Evolutionary conservation across 2,888 invertebrate species (phyloP).

Genomic region (Punctoribates punctum): DNA sequence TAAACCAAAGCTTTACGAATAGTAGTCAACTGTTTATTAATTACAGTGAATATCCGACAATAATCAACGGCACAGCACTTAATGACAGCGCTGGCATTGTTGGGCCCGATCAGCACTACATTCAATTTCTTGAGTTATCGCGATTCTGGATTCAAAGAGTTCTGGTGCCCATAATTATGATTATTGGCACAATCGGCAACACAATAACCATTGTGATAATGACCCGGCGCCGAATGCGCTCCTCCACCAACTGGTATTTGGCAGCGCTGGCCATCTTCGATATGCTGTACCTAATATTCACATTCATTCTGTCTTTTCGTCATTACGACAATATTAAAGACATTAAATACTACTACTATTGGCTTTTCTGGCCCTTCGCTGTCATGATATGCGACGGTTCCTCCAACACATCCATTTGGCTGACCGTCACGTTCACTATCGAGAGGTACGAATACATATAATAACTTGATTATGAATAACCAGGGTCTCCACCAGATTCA

Average conservation of each 20-base stretch:
- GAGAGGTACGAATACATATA: slow-evolving; percentile 53
- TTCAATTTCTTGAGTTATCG: neutral
- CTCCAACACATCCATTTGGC: slow-evolving; percentile 55
- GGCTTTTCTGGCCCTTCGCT: slow-evolving; percentile 58
- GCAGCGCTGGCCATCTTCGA: slow-evolving; percentile 69
- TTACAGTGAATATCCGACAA: neutral
- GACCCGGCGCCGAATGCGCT: slow-evolving; percentile 65
- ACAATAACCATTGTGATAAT: slow-evolving; percentile 60
- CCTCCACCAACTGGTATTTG: slow-evolving; percentile 70
- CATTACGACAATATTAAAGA: slow-evolving; percentile 61
- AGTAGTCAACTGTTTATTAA: neutral
- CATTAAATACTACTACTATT: slow-evolving; percentile 58
- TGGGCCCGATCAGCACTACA: neutral
- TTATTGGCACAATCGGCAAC: slow-evolving; percentile 68
- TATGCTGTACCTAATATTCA: slow-evolving; percentile 65
- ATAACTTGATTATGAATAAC: no score
- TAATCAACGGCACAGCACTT: neutral
- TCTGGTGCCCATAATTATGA: slow-evolving; percentile 63
- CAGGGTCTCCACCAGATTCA: no score
- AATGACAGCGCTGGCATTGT: neutral
- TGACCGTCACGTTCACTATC: slow-evolving; percentile 55
- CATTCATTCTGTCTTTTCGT: slow-evolving; percentile 62
- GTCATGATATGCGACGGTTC: slow-evolving; percentile 48
- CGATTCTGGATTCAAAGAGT: slow-evolving; percentile 59
- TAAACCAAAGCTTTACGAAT: neutral